Evolutionary conservation across 2,797 vertebrate genomes (phyloP), one percentile per base, ranked within the genome.

Genomic region (Crenuchus spilurus): DNA sequence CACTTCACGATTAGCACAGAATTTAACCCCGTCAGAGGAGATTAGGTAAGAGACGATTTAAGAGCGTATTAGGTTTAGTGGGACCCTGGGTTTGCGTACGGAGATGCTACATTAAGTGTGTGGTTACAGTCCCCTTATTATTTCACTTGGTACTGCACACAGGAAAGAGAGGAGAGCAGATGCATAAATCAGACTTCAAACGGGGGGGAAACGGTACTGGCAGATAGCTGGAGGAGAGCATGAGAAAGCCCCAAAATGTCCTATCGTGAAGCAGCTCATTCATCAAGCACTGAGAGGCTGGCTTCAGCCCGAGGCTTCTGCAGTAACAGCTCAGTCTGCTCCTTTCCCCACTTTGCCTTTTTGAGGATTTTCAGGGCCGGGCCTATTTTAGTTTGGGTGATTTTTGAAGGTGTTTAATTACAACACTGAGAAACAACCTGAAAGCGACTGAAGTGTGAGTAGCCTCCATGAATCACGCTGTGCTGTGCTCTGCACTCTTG

Each of bases 121-220:
- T 75, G 81, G 86, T 78, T 82, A 84, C 85, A 86, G 75, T 79
- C 74, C 80, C 89, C 84, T 54, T 55, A 55, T 55, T 55, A 55
- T 55, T 55, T 55, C 52, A 55, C 26, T 55, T 80, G 71, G 81
- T 77, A 70, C 80, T 48, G 13, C 72, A 68, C 87, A 88, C 84
- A 78, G 82, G 52, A 78, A 78, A 58, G 74, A 62, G 73, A 76
- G 82, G 80, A 60, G 82, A 84, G 81, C 76, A 79, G 75, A 49
- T 84, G 84, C 74, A 91, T 92, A 90, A 91, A 90, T 91, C 89
- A 87, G 79, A 73, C 86, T 74, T 88, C 87, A 87, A 84, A 86
- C 73, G 57, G 74, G 76, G 31, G 76, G 77, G 73, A 85, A 84
- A 84, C 81, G 75, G 85, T 82, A 78, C 75, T 88, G 85, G 85